A percentile compares a stretch with the other conserved stretches of the same genome.
These are phyloP conservation scores for Monomorium pharaonis DNA, from an alignment of 1,140 invertebrate species.

Conservation along the genomic window DNA sequence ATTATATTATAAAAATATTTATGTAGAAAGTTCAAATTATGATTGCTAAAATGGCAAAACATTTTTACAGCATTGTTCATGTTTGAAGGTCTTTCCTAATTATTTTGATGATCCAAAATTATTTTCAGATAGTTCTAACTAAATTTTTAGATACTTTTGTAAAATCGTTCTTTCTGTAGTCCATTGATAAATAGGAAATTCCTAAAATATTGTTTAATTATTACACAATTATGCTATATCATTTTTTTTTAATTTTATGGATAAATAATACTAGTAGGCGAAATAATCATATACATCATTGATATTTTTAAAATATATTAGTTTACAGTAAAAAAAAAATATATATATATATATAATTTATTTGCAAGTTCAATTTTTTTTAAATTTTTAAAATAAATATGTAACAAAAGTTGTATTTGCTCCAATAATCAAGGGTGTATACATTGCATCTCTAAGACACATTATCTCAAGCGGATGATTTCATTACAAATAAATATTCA, in stretches of 20 bases:
- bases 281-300: not conserved
- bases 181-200: not conserved
- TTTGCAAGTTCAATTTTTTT: not conserved
- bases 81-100: no score
- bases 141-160: no score
- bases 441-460: not conserved
- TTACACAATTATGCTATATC: no score
- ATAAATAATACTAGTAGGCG: not conserved
- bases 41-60: no score
- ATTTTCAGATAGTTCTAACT: no score
- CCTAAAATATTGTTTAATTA: not conserved
- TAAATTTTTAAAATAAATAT: not conserved
- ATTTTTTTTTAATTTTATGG: no score
- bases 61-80: no score
- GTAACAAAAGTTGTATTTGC: not conserved
- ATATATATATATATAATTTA: not conserved
- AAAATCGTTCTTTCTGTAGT: no score
- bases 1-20: no score
- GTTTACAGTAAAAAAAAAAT: not conserved
- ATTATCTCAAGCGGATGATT: not conserved
- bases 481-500: not conserved
- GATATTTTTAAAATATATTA: not conserved
- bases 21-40: no score
- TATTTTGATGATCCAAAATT: no score
- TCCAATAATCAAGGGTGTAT: not conserved